A percentile compares a stretch with the other conserved stretches of the same genome.
phyloP scores from a whole-genome alignment of 2,797 vertebrate species.

The Pteronotus mesoamericanus region DNA sequence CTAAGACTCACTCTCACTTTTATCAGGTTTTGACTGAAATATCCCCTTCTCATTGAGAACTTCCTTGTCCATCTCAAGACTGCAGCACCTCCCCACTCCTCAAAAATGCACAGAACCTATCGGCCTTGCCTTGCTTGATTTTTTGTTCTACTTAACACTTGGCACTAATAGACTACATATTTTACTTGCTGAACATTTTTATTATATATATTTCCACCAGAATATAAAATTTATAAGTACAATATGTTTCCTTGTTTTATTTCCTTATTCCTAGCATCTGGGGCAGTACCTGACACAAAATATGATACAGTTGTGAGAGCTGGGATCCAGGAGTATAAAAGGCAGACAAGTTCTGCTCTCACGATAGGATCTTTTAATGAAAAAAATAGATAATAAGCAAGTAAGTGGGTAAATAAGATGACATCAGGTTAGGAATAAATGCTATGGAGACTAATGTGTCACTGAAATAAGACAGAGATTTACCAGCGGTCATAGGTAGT shows the following conservation, averaged over 20 bases:
- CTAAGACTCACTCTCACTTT: background rate
- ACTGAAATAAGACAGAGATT: background rate
- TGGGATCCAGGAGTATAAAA: background rate
- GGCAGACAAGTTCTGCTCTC: background rate
- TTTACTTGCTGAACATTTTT: background rate
- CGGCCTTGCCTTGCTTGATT: background rate
- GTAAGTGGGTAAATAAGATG: background rate
- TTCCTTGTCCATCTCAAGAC: background rate
- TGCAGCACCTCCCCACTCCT: accelerated
- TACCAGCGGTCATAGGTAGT: background rate
- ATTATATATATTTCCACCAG: background rate
- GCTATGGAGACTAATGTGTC: background rate
- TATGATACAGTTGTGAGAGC: background rate
- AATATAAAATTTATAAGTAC: background rate
- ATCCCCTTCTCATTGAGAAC: background rate
- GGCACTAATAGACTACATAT: background rate
- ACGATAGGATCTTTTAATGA: background rate
- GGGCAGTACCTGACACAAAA: background rate
- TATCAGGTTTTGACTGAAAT: background rate
- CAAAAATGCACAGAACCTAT: background rate
- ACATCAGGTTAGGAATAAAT: background rate
- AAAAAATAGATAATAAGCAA: background rate
- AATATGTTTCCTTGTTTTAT: background rate
- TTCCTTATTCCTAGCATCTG: background rate
- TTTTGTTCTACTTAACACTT: background rate